Evolutionary conservation across 2,888 invertebrate genomes (phyloP).

Genomic region (Vanessa cardui): DNA sequence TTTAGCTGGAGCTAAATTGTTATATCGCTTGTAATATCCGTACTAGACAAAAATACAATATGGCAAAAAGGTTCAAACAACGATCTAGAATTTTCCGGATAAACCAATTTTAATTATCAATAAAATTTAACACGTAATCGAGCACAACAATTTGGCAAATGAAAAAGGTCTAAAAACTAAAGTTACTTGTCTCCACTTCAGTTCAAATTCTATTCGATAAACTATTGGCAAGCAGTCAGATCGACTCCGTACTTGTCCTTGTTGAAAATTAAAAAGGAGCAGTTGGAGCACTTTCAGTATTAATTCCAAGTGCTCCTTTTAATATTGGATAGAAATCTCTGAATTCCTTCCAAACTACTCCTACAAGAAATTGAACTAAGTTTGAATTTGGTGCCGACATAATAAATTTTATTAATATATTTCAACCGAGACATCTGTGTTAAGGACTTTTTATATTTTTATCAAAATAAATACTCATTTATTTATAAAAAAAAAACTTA

Average conservation of each 20-base stretch:
- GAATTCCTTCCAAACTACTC: conserved; percentile 24
- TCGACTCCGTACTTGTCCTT: conserved; percentile 20
- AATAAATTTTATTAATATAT: background rate
- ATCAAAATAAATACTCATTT: too few species aligned
- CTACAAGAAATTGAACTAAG: conserved; percentile 14
- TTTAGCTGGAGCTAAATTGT: too few species aligned
- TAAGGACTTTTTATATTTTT: background rate
- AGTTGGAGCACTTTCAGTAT: conserved; percentile 26
- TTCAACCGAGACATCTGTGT: background rate
- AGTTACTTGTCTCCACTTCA: conserved; percentile 24
- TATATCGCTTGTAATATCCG: too few species aligned
- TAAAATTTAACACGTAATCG: conserved; percentile 3
- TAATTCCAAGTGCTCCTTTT: conserved; percentile 29
- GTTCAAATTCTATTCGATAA: conserved; percentile 28
- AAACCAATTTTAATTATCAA: background rate
- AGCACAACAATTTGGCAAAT: conserved; percentile 32
- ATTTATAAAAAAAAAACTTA: too few species aligned
- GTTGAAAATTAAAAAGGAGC: conserved; percentile 34
- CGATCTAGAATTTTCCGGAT: background rate
- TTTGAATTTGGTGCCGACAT: conserved; percentile 12
- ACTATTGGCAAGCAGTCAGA: conserved; percentile 35
- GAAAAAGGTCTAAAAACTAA: conserved; percentile 23
- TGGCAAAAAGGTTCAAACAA: background rate
- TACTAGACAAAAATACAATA: too few species aligned
- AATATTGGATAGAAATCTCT: conserved; percentile 23